A percentile compares a stretch with the other conserved stretches of the same genome.
Conservation (phyloP, 1,140 invertebrate species). For the Meloidogyne exigua region DNA sequence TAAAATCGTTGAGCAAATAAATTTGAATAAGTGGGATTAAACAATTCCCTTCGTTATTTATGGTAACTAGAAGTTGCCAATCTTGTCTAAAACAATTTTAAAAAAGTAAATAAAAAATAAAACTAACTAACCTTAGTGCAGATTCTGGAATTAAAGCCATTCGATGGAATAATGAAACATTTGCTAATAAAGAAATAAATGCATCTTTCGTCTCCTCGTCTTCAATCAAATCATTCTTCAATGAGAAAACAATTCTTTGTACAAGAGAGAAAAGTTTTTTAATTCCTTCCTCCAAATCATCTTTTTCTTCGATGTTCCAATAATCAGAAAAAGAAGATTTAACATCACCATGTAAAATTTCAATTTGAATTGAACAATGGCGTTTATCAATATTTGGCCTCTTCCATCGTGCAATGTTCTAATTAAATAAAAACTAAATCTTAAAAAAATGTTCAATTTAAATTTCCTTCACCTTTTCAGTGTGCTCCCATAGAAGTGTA, state of each 20-base stretch:
- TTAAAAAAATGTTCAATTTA: neutral
- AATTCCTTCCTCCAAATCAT: slow-evolving; percentile 34
- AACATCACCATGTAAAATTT: neutral
- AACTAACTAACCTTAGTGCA: slow-evolving; percentile 32
- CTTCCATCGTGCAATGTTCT: slow-evolving; percentile 25
- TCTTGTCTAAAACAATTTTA: slow-evolving; percentile 27
- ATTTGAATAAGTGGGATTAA: slow-evolving; percentile 42
- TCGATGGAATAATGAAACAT: slow-evolving; percentile 32
- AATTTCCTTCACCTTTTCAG: slow-evolving; percentile 32
- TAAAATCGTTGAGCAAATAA: slow-evolving; percentile 44
- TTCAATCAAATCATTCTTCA: slow-evolving; percentile 13
- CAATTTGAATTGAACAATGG: slow-evolving; percentile 25
- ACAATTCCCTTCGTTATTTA: neutral
- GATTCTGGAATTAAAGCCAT: slow-evolving; percentile 41
- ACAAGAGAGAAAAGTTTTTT: slow-evolving; percentile 29
- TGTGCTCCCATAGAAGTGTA: slow-evolving; percentile 30
- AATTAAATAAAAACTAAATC: neutral
- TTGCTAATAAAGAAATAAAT: slow-evolving; percentile 38
- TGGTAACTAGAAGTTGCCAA: slow-evolving; percentile 28
- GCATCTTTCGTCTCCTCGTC: neutral
- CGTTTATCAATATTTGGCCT: slow-evolving; percentile 25
- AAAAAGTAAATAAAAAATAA: neutral
- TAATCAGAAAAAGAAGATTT: neutral
- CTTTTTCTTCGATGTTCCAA: slow-evolving; percentile 4
- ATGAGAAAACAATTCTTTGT: slow-evolving; percentile 31